Conservation (phyloP, 2,888 invertebrate genomes). For the Acrobasis suavella region DNA sequence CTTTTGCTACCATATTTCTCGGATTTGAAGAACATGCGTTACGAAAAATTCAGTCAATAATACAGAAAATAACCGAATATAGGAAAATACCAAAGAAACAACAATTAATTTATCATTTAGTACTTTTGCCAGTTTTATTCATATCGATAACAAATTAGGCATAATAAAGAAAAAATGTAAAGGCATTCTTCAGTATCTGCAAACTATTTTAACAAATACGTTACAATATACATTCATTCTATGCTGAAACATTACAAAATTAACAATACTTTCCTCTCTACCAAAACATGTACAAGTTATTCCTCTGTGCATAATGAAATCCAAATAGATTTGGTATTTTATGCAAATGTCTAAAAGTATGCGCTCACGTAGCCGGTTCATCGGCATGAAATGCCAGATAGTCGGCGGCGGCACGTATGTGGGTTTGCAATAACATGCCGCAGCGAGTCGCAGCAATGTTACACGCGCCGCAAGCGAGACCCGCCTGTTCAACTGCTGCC, state of each 20-base stretch:
- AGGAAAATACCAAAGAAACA: too few relatives aligned
- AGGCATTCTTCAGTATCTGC: too few relatives aligned
- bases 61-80: too few relatives aligned
- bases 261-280: background rate
- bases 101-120: too few relatives aligned
- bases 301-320: slow-evolving; percentile 38
- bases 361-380: slow-evolving; percentile 67
- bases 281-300: background rate
- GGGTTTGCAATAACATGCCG: slow-evolving; percentile 82
- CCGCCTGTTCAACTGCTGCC: slow-evolving; percentile 74
- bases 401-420: slow-evolving; percentile 73
- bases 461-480: slow-evolving; percentile 69
- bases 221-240: too few relatives aligned
- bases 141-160: too few relatives aligned
- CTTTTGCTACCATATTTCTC: slow-evolving; percentile 76
- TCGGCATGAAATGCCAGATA: slow-evolving; percentile 80
- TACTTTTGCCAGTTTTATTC: too few relatives aligned
- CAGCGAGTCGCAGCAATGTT: slow-evolving; percentile 77
- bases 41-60: too few relatives aligned
- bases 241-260: too few relatives aligned
- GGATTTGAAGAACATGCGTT: slow-evolving; percentile 44
- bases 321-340: slow-evolving; percentile 53
- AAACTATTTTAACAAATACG: too few relatives aligned
- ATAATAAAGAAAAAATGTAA: too few relatives aligned
- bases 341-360: slow-evolving; percentile 62